Base-by-base conservation (phyloP, 1,140 invertebrate genomes). In the Sinella curviseta region DNA sequence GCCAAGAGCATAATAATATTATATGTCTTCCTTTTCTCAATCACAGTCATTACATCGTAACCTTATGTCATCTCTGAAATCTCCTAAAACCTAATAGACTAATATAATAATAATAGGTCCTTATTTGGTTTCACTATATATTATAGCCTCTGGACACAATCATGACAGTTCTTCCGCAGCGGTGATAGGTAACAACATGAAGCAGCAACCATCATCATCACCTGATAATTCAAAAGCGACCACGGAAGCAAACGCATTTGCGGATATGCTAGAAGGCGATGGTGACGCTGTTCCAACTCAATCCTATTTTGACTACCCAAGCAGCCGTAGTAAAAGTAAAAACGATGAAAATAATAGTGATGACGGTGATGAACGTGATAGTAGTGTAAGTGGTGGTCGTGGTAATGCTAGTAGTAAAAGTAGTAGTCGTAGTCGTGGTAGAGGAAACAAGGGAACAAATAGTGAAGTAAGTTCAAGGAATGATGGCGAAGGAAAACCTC, bases 221-320 rank as follows among this genome's bases (percentile, higher is more conserved):
- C 57, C 14, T 26, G 57, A 60, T 26, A n/a, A 12, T 48, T 48
- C 57, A 60, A 60, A 26, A 60, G 24, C 57, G 24, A 60, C 57
- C 24, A 60, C 34, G 24, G 39, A 30, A 78, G 35, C 31, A 14
- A 77, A 74, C 33, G 26, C 65, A 55, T 48, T 34, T 31, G 12
- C n/a, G 2, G 33, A 34, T 74, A 48, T 48, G 39, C 65, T 78
- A 1, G 28, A 24, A 76, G 76, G 35, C 28, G 48, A 65, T 55
- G 65, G 31, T 54, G 78, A 77, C 24, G 57, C 67, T 31, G n/a
- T 77, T 30, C 74, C 81, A 30, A 82, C 81, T n/a, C 76, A 74
- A 74, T 82, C 81, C 35, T 82, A 82, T 54, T 82, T 82, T 78
- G 78, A 80, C 39, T 57, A 79, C 70, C 65, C 57, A n/a, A 77